Base-by-base conservation (phyloP, 2,113 vertebrate genomes). In the Gnathonemus longibarbis region DNA sequence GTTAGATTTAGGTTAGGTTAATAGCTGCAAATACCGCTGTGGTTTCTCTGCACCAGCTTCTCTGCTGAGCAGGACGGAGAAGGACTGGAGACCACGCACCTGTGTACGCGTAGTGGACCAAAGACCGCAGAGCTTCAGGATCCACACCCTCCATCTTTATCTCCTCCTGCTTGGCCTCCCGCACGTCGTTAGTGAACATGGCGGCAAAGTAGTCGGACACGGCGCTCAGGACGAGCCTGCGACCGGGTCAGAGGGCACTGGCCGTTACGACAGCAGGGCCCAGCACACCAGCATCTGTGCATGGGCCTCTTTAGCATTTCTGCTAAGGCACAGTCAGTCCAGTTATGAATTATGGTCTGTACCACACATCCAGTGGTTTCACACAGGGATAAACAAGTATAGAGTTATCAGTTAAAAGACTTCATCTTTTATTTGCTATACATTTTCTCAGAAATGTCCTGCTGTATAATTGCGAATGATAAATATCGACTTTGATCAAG, bases 191-290 rank as follows among this genome's bases (percentile, higher is more conserved):
- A 91, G 97, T 99, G 95, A 99, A 99, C 98, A 99, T 99, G 0
- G 98, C 98, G 86, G 98, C 98, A 94, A 99, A 99, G 91, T 99
- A 99, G 95, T 99, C 98, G 0, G 98, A 99, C 49, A 97, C 98
- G 0, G 98, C 97, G 3, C 98, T 98, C 88, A 99, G 96, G 90
- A 99, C 97, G 92, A 99, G 91, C 94, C 98, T 99, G 94, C 5
- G 93, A 94, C 88, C 66, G 91, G 93, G 15, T 24, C 45, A 39
- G 45, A 62, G 7, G n/a, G 11, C 49, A 15, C 70, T 53, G n/a
- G 49, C 27, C 48, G 3, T 84, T 70, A 11, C 17, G 42, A 62
- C 11, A 70, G 31, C 35, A 1, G 49, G 10, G 74, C 5, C 49
- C 50, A 19, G 39, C 80, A 17, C 17, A 7, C 31, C 31, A 45